Conservation (phyloP, 2,888 invertebrate genomes). For the Agelastica alni region DNA sequence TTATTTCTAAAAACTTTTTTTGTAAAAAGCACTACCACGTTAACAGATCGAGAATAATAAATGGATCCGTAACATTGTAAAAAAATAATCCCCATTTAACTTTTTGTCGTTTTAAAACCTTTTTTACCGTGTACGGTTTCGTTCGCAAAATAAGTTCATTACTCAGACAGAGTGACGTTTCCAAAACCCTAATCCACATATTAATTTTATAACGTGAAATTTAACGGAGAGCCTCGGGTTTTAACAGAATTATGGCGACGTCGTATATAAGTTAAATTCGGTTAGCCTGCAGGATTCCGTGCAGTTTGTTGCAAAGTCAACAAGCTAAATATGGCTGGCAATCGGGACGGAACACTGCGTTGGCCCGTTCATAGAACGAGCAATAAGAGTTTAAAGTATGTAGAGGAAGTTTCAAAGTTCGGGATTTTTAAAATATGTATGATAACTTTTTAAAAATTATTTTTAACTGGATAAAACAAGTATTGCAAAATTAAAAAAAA, state of each 20-base stretch:
- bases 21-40: too few species aligned
- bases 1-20: too few species aligned
- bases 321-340: constrained; percentile 15
- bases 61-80: too few species aligned
- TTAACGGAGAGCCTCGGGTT: constrained; percentile 10
- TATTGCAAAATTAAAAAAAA: neutral
- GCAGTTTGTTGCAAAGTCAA: constrained; percentile 24
- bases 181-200: constrained; percentile 21
- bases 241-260: constrained; percentile 18
- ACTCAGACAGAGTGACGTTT: constrained; percentile 14
- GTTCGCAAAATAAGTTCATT: constrained; percentile 15
- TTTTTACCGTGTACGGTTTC: neutral
- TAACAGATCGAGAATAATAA: too few species aligned
- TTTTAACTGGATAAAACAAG: neutral
- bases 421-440: too few species aligned
- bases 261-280: constrained; percentile 20
- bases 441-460: too few species aligned
- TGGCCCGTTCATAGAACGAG: neutral
- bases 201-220: constrained; percentile 24
- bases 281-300: constrained; percentile 14
- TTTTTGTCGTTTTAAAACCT: too few species aligned
- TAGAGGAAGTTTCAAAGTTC: too few species aligned
- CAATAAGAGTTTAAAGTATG: neutral
- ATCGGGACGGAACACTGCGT: neutral
- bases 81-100: too few species aligned